Base-by-base conservation (phyloP, 2,888 invertebrate species). In the Lysandra bellargus region DNA sequence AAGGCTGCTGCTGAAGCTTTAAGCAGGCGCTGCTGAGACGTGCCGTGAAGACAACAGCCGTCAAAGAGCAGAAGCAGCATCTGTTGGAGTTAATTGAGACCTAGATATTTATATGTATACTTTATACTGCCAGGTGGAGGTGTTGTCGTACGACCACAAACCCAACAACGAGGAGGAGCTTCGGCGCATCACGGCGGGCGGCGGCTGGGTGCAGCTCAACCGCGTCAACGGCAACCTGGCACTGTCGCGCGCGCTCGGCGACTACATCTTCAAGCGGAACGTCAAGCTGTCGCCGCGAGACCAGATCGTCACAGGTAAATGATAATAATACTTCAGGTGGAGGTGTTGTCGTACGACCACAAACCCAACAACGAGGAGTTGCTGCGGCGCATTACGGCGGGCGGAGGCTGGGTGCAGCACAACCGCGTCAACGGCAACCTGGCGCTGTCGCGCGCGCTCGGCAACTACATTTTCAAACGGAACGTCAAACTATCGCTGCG, bases 181-280 rank as follows among this genome's bases (percentile, higher is more conserved):
- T 30, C 96, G 97, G 81, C 95, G 99, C 84, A 99, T 99, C 84
- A 96, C 96, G 60, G 98, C 98, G 1, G 99, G 99, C 60, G 99
- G 99, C 4, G 99, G 99, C 78, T 99, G 98, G 97, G 99, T 99
- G 1, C 98, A 99, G 90, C 97, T 98, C 85, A 99, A 99, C 94
- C 95, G 99, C 84, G 99, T 99, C n/a, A 99, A 99, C 92, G 99
- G 99, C 1, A 99, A 99, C 93, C 95, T 99, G 83, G 99, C 99
- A 1, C 94, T 99, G 78, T 99, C 99, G 1, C 95, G 99, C 83
- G 99, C 99, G 0, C 95, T 99, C 1, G 99, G 99, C 0, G 99
- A 99, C 93, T 99, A 99, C 91, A 97, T 98, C 81, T 99, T 99
- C 92, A 99, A 99, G 92, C 96, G 97, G 84, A 99, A 99, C 92